Evolutionary conservation across 23 tunicate species (phyloP), one percentile per base, ranked within the genome.

Genomic region (Trididemnum clinides): DNA sequence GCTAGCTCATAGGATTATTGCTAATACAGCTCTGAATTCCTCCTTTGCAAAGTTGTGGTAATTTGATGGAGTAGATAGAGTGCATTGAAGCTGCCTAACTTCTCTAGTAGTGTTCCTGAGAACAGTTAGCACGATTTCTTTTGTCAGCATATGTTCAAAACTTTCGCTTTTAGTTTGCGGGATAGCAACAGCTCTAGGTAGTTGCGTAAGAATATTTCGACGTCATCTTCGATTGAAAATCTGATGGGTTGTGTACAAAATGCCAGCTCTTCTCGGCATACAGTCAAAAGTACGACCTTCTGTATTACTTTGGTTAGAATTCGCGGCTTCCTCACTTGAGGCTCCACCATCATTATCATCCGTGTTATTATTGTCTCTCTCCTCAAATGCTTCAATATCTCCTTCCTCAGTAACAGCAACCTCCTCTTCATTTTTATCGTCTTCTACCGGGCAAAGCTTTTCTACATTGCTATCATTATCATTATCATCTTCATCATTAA

Each of bases 271-370:
- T 12, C 69, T 62, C 27, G 22, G 69, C 4, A 21, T 62, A 21
- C 27, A 62, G 27, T 44, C 54, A 44, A 44, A 44, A 44, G 54
- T 44, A 15, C 54, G 54, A 10, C 15, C 54, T 44, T 44, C 54
- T 44, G 10, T 44, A 44, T 44, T 15, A 44, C 54, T 15, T 15
- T 15, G 54, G 10, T 15, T 15, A 62, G 69, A 18, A 62, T 12
- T 18, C 21, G 21, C 69, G 27, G 23, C 27, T 62, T 62, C 69
- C 23, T 62, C 69, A 62, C 6, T 62, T 18, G 69, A 62, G 23
- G 69, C 69, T 62, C 27, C 69, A 12, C 21, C 69, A n/a, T n/a
- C n/a, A n/a, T n/a, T n/a, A 62, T 62, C 69, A 62, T 62, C 26
- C 4, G 69, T 62, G 27, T 26, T 26, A 62, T 62, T 4, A 62